Evolutionary conservation across 2,888 invertebrate species (phyloP).

Genomic region (Balanococcus diminutus): DNA sequence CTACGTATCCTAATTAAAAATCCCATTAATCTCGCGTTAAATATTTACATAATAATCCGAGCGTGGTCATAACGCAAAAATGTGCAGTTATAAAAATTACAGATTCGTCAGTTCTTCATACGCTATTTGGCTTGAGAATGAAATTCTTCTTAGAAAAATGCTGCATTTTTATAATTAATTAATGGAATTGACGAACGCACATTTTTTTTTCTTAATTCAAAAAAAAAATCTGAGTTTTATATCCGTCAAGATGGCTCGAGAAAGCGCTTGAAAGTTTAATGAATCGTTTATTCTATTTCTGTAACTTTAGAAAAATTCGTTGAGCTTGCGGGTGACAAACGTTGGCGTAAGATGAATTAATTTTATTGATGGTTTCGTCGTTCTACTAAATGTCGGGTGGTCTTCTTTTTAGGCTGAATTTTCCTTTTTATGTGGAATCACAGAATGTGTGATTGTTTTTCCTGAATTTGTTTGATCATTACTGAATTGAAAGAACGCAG

Average conservation of each 20-base stretch:
- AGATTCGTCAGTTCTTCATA: neutral
- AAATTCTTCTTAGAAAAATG: neutral
- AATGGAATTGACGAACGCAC: neutral
- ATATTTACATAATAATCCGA: neutral
- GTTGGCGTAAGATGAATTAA: neutral
- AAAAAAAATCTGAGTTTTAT: neutral
- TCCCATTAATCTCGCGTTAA: too few species aligned
- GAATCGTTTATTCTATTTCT: slow-evolving; percentile 19
- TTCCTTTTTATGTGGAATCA: too few species aligned
- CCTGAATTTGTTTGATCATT: too few species aligned
- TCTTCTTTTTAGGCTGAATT: too few species aligned
- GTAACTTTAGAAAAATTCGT: neutral
- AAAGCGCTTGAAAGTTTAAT: neutral
- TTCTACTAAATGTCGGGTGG: neutral
- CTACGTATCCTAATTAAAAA: too few species aligned
- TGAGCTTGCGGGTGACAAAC: neutral
- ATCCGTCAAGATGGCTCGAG: neutral
- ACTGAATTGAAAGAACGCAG: too few species aligned
- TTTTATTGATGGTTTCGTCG: neutral
- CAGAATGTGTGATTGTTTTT: too few species aligned
- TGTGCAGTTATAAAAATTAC: neutral
- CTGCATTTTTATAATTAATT: neutral
- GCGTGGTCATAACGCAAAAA: neutral
- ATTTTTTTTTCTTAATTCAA: neutral
- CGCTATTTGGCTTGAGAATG: neutral